Base-by-base conservation (phyloP, 2,113 vertebrate genomes). In the Odocoileus virginianus region DNA sequence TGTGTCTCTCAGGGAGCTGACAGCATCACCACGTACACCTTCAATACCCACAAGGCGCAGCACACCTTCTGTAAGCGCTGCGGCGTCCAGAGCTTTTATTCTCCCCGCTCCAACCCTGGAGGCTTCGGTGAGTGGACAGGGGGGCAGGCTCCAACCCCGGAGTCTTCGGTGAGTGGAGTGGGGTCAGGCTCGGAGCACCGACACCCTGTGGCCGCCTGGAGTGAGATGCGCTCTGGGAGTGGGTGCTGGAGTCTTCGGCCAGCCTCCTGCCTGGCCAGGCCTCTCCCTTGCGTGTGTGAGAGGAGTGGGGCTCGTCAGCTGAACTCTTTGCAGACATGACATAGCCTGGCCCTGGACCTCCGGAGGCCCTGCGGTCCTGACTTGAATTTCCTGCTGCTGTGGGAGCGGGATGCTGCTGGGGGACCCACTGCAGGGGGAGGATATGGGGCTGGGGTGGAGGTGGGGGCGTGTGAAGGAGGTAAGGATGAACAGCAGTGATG, bases 21-120 rank as follows among this genome's bases (percentile, higher is more conserved):
- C n/a, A 99, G 99, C 94, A 98, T 99, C 96, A 99, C 99, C 85
- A 99, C 99, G 0, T 99, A 99, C 96, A 99, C 99, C 3, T 99
- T 99, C 98, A 99, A 99, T 98, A 99, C 99, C 3, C 99, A 99
- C 64, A 45, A 97, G 91, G 99, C 99, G 52, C 99, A 99, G 98
- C 99, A 99, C 97, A 99, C 98, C 0, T 99, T 99, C 98, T 99
- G 99, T 98, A 99, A 99, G 98, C 99, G 97, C n/a, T 99, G 99
- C 28, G 99, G 99, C 0, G 99, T 99, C 78, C 99, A 99, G 98
- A 99, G 99, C 98, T 99, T 99, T 98, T 99, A 99, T 97, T 99
- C 98, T 0, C 99, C 99, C 27, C 99, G 99, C 92, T 99, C 99
- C 50, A 99, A 99, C 98, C 99, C 99, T 0, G 99, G 99, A 33